Base-by-base conservation (phyloP, 2,797 vertebrate genomes). In the Danio albolineatus region DNA sequence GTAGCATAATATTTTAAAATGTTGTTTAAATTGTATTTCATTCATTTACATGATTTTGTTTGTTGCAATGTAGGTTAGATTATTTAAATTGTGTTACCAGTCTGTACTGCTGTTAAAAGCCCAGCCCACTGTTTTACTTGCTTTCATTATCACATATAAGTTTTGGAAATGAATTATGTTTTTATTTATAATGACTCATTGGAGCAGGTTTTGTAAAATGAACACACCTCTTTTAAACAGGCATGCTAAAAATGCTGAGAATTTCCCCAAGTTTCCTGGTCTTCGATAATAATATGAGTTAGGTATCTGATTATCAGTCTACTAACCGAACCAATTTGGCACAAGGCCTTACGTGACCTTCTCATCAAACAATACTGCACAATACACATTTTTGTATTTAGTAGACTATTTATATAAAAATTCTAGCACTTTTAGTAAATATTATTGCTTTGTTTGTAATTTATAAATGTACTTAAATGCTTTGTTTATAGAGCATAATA, bases 191-290 rank as follows among this genome's bases (percentile, higher is more conserved):
- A 74, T 61, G 28, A 74, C 56, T 74, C 57, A 61, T 10, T 61
- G 7, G 46, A 74, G 6, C 43, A 38, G 19, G 3, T 38, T 74
- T 4, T 36, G 5, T 60, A 41, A 39, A 16, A 53, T 28, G 5
- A 7, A 12, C 13, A 57, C 56, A 44, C 41, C 19, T 43, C 17
- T 46, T 57, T 59, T 54, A 9, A 43, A 1, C 38, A 6, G n/a
- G 38, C 28, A 69, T 69, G 5, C 1, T 14, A n/a, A 38, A 44
- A 73, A 61, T 36, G 59, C 49, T 10, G 2, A 43, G 54, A 59
- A 57, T 61, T 74, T 61, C 56, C 72, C 56, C 7, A 61, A 61
- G 43, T 74, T 74, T 51, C 72, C 28, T 6, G 17, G 46, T 13
- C 8, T 28, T 51, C n/a, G n/a, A n/a, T n/a, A n/a, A n/a, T n/a